Evolutionary conservation across 2,888 invertebrate genomes (phyloP), one percentile per base, ranked within the genome.

Genomic region (Drosophila barbarae): DNA sequence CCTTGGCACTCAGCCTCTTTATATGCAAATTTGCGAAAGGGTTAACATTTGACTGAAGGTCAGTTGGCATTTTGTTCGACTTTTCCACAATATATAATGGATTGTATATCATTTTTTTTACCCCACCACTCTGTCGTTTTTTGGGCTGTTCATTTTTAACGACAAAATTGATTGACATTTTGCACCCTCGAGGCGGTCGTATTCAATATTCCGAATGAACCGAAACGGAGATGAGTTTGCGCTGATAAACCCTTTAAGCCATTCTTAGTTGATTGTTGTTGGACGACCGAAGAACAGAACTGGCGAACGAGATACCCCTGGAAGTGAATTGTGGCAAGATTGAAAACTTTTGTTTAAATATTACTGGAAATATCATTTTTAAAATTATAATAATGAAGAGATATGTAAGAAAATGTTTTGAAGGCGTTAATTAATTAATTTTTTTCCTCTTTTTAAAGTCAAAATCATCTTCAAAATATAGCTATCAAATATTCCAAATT

Each of bases 91-190:
- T 69, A 65, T 56, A 56, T 56, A 56, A 56, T 76, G 71, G 72
- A 74, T 77, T 74, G 69, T 80, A 69, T 79, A 80, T 78, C 74
- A 77, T 76, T 77, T 75, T 77, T 70, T 9, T 23, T 13, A 3
- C 28, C 28, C 30, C 30, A 9, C 26, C 30, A 47, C 34, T 9
- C 52, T 28, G 23, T 23, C 23, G 8, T n/a, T 46, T 34, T 39
- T 15, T 10, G 52, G 15, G 12, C 10, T 59, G 59, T 59, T 66
- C 65, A 66, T 63, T 71, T 69, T 70, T 69, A 81, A 81, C 79
- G 79, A 81, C 79, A 74, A 78, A 79, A 79, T 81, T 79, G 79
- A 79, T 79, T 79, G 79, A 79, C 79, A 79, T 76, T 79, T 81
- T 81, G 74, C 81, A 71, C 78, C 81, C 81, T 72, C 72, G 53